phyloP scores from a whole-genome alignment of 2,797 vertebrate genomes.

The Cyprinella venusta region DNA sequence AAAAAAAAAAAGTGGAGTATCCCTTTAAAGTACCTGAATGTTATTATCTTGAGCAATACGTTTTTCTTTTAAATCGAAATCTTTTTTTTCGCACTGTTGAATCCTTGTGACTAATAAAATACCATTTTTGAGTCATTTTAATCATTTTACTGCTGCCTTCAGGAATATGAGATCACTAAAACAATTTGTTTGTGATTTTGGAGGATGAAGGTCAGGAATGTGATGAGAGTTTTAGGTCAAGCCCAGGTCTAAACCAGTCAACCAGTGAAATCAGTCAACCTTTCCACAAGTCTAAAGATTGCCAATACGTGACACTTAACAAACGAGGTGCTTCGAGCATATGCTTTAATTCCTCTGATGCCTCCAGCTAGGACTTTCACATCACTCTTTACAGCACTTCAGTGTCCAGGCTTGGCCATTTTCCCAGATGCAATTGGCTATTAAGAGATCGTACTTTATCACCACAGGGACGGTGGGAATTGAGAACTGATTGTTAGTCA shows the following conservation, averaged over 20 bases:
- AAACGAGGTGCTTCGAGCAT: constrained; percentile 36
- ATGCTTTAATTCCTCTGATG: constrained; percentile 48
- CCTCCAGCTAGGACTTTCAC: constrained; percentile 34
- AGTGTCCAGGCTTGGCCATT: constrained; percentile 44
- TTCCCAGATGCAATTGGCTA: constrained; percentile 46
- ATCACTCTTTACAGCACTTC: constrained; percentile 32
- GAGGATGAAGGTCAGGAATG: not conserved
- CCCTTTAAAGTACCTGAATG: no score
- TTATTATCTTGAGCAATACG: no score
- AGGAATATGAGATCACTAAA: not conserved
- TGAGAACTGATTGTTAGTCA: constrained; percentile 50
- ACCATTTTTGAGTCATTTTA: not conserved
- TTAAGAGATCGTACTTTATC: constrained; percentile 51
- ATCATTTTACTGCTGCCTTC: not conserved
- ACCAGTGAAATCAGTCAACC: constrained; percentile 19
- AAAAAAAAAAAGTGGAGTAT: no score
- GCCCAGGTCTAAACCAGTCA: not conserved
- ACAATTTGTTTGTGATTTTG: not conserved
- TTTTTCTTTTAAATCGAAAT: no score
- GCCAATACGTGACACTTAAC: constrained; percentile 40
- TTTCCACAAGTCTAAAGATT: constrained; percentile 27
- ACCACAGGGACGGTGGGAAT: constrained; percentile 44
- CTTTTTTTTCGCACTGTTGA: not conserved
- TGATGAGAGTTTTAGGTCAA: constrained; percentile 10
- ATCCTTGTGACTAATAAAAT: not conserved